Conservation (phyloP, 2,797 vertebrate genomes). For the Urocyon cinereoargenteus region DNA sequence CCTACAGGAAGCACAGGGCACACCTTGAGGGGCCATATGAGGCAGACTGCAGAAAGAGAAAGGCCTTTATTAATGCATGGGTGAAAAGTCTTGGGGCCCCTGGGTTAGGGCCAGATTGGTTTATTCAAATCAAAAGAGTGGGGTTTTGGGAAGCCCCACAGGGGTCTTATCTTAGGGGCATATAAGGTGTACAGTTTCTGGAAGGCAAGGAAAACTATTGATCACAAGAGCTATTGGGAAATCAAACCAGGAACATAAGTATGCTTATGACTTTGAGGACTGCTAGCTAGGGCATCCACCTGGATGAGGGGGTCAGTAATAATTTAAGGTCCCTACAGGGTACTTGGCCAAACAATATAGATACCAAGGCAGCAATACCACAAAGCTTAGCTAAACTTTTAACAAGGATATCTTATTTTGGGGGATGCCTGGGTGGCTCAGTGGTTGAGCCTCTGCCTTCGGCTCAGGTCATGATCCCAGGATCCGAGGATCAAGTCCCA, state of each 20-base stretch:
- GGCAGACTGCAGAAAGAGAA: not conserved
- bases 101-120: not conserved
- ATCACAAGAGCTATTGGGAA: not conserved
- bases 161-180: not conserved
- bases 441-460: too few relatives aligned
- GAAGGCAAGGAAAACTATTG: not conserved
- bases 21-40: not conserved
- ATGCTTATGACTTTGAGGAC: not conserved
- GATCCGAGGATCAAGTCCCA: too few relatives aligned
- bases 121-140: not conserved
- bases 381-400: not conserved
- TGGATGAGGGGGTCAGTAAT: rapidly evolving
- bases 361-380: not conserved
- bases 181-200: not conserved
- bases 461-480: too few relatives aligned
- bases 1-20: not conserved
- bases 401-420: not conserved
- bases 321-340: not conserved
- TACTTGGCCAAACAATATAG: not conserved
- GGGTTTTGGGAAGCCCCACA: not conserved
- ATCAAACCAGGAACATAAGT: not conserved
- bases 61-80: not conserved
- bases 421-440: too few relatives aligned
- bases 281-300: not conserved
- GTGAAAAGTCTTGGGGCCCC: not conserved